Evolutionary conservation across 1,140 invertebrate genomes (phyloP).

Genomic region (Marisa cornuarietis): DNA sequence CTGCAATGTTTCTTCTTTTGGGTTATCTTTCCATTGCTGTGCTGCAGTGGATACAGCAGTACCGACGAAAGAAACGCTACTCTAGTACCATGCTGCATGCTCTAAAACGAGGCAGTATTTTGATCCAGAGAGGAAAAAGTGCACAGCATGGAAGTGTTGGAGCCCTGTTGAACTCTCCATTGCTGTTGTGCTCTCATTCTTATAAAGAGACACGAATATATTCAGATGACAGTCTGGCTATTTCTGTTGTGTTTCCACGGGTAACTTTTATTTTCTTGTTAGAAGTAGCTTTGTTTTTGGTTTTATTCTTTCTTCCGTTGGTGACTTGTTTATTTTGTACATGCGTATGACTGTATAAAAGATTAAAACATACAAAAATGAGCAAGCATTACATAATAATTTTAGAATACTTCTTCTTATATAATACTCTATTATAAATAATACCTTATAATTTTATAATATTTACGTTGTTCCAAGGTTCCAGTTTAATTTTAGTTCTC

Average conservation of each 20-base stretch:
- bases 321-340: no score
- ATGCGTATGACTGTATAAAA: no score
- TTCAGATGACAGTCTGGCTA: slow-evolving; percentile 6
- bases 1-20: slow-evolving; percentile 13
- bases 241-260: slow-evolving; percentile 11
- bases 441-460: no score
- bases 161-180: slow-evolving; percentile 2
- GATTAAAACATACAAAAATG: no score
- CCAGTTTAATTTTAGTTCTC: no score
- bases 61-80: background rate
- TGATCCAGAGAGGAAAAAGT: slow-evolving; percentile 13
- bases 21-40: slow-evolving; percentile 18
- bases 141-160: slow-evolving; percentile 7
- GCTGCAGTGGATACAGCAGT: slow-evolving; percentile 13
- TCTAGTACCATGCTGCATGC: slow-evolving; percentile 2
- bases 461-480: no score
- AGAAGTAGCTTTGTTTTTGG: no score
- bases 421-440: no score
- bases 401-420: no score
- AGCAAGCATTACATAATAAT: no score
- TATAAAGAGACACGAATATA: slow-evolving; percentile 10
- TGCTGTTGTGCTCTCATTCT: background rate
- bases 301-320: no score
- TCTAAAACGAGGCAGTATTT: slow-evolving; percentile 7
- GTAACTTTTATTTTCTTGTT: background rate